Evolutionary conservation across 2,797 vertebrate genomes (phyloP).

Genomic region (Melanotaenia pygmaea): DNA sequence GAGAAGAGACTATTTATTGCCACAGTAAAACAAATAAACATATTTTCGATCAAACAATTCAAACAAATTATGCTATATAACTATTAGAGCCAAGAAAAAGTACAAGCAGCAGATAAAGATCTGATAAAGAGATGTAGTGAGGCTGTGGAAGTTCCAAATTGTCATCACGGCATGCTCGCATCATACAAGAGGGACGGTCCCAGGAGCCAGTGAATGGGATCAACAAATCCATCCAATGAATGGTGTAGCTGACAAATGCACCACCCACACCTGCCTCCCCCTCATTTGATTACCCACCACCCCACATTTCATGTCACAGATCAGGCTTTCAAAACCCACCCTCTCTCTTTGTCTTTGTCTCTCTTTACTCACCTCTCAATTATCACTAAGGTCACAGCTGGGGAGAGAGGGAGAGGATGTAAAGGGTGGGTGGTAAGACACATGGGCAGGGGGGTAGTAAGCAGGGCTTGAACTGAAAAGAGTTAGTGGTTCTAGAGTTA

Average conservation of each 20-base stretch:
- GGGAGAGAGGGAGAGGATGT: slow-evolving; percentile 36
- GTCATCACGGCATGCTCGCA: slow-evolving; percentile 84
- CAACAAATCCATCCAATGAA: slow-evolving; percentile 71
- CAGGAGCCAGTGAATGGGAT: slow-evolving; percentile 65
- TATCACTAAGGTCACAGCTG: slow-evolving; percentile 58
- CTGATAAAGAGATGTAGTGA: slow-evolving; percentile 25
- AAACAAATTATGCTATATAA: slow-evolving; percentile 20
- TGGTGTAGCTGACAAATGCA: slow-evolving; percentile 56
- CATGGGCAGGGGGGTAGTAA: slow-evolving; percentile 24
- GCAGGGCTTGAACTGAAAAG: slow-evolving; percentile 16
- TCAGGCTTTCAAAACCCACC: slow-evolving; percentile 59
- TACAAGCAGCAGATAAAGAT: slow-evolving; percentile 43
- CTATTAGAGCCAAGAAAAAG: slow-evolving; percentile 41
- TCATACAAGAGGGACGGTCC: slow-evolving; percentile 85
- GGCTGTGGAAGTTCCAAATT: slow-evolving; percentile 76
- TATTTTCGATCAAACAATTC: slow-evolving; percentile 26
- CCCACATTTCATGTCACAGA: slow-evolving; percentile 69
- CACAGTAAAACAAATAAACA: neutral
- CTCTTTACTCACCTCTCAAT: slow-evolving; percentile 70
- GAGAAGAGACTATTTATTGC: slow-evolving; percentile 5
- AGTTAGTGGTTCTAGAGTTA: slow-evolving; percentile 17
- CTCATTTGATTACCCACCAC: slow-evolving; percentile 68
- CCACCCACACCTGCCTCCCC: slow-evolving; percentile 40
- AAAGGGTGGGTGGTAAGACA: slow-evolving; percentile 33
- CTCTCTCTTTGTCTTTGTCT: slow-evolving; percentile 58